Percentiles rank a stretch among this genome's conserved stretches.
phyloP scores from a whole-genome alignment of 2,113 vertebrate genomes.

The Theristicus caerulescens region DNA sequence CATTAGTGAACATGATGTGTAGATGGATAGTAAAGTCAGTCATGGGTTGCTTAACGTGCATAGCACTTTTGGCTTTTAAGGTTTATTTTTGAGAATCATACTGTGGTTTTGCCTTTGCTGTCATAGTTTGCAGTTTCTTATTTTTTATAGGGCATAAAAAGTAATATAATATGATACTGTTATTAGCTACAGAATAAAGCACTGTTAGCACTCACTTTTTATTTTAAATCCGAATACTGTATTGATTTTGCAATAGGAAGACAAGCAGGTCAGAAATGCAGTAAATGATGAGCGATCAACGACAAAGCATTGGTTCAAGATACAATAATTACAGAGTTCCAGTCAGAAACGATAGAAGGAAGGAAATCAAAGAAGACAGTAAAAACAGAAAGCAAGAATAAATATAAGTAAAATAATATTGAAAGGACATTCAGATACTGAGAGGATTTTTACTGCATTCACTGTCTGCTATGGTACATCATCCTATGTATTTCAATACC shows the following conservation, averaged over 20 bases:
- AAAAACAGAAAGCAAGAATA: background rate
- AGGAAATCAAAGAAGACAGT: background rate
- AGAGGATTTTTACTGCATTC: background rate
- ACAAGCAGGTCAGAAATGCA: background rate
- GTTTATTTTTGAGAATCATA: background rate
- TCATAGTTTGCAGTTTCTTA: background rate
- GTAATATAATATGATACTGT: background rate
- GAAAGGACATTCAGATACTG: background rate
- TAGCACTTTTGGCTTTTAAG: background rate
- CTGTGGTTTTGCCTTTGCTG: background rate
- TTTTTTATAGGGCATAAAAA: background rate
- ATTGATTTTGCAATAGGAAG: slow-evolving; percentile 35
- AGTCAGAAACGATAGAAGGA: background rate
- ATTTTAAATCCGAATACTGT: background rate
- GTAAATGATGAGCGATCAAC: background rate
- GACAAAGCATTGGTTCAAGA: background rate
- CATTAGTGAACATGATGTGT: background rate
- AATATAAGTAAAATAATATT: background rate
- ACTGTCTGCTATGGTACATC: background rate
- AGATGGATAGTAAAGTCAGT: background rate
- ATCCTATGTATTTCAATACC: background rate
- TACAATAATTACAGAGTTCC: background rate
- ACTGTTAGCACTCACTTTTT: background rate
- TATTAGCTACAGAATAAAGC: slow-evolving; percentile 7
- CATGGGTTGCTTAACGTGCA: fast-evolving